phyloP scores from a whole-genome alignment of 1,140 invertebrate species.

The Globodera rostochiensis region DNA sequence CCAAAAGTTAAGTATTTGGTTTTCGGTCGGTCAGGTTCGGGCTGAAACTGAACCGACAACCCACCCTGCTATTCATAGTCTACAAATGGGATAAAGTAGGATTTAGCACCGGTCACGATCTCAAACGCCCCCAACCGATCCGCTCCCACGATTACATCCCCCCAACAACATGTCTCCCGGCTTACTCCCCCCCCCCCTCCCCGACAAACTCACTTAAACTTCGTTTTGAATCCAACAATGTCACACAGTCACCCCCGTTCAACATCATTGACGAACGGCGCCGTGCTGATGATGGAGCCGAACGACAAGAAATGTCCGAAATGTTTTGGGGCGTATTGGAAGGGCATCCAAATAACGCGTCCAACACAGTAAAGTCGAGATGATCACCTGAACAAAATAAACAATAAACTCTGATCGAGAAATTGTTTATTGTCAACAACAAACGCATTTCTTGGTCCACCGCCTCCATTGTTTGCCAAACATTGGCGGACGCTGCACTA shows the following conservation, averaged over 20 bases:
- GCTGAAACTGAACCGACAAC: too few species aligned
- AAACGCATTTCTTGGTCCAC: slow-evolving; percentile 36
- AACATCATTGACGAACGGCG: slow-evolving; percentile 11
- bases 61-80: too few species aligned
- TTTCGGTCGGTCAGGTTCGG: too few species aligned
- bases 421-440: neutral
- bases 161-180: too few species aligned
- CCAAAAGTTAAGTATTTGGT: too few species aligned
- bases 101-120: too few species aligned
- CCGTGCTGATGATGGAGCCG: neutral
- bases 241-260: slow-evolving; percentile 47
- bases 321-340: slow-evolving; percentile 11
- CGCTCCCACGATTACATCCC: too few species aligned
- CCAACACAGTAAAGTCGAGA: slow-evolving; percentile 38
- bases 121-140: too few species aligned
- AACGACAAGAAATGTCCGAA: neutral
- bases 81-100: too few species aligned
- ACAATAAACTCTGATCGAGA: neutral
- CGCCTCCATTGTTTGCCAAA: slow-evolving; percentile 50
- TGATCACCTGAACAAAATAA: slow-evolving; percentile 17
- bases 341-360: slow-evolving; percentile 39
- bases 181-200: too few species aligned
- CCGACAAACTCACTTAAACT: slow-evolving; percentile 77
- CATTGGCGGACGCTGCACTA: slow-evolving; percentile 69
- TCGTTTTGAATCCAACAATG: slow-evolving; percentile 84